Evolutionary conservation across 2,888 invertebrate species (phyloP).

Genomic region (Eugnorisma glareosa): DNA sequence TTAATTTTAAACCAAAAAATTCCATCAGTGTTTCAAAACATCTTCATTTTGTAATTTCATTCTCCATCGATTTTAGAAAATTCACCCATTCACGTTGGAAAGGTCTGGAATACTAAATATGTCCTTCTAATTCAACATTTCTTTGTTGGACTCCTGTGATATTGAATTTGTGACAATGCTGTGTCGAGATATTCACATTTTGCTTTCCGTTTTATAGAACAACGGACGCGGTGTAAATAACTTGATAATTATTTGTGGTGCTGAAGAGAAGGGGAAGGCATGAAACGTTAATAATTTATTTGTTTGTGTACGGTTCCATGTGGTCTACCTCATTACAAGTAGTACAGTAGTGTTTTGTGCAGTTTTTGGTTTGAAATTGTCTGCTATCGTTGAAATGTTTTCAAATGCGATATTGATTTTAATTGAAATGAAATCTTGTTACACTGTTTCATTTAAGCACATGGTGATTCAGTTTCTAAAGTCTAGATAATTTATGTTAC

Average conservation of each 20-base stretch:
- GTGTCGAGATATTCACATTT: constrained; percentile 13
- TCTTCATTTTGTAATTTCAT: background rate
- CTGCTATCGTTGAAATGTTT: background rate
- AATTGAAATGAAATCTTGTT: background rate
- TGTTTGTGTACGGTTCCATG: constrained; percentile 18
- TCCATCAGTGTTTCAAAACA: background rate
- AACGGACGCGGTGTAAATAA: constrained; percentile 44
- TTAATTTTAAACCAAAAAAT: constrained; percentile 2
- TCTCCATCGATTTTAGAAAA: background rate
- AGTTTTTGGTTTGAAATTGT: background rate
- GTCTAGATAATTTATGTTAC: no score
- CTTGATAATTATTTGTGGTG: constrained; percentile 22
- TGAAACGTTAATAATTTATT: constrained; percentile 19
- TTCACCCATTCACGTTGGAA: background rate
- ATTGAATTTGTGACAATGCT: constrained; percentile 26
- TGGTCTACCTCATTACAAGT: constrained; percentile 9
- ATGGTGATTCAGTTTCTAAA: background rate
- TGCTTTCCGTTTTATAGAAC: constrained; percentile 48
- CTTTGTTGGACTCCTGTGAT: background rate
- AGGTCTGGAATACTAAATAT: constrained; percentile 17
- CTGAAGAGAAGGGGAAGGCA: background rate
- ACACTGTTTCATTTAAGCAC: background rate
- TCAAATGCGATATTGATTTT: background rate
- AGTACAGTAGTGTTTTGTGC: background rate
- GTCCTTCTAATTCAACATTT: constrained; percentile 20